A percentile compares a stretch with the other conserved stretches of the same genome.
These are phyloP conservation scores for Athalia cordata DNA, from an alignment of 2,888 invertebrate genomes.

Conservation along the genomic window DNA sequence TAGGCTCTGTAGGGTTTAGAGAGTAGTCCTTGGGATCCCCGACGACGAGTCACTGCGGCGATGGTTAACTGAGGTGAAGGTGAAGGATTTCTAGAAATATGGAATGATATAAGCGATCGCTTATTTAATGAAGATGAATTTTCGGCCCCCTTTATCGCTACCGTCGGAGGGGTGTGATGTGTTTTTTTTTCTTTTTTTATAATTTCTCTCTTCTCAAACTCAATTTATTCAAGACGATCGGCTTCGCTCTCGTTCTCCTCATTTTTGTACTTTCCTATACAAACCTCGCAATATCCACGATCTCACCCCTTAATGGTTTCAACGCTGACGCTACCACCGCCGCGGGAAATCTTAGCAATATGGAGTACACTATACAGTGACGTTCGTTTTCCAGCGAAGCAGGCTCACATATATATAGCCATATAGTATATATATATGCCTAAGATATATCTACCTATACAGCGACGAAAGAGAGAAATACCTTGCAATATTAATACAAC, in stretches of 20 bases:
- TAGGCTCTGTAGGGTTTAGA: slow-evolving; percentile 7
- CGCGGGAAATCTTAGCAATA: background rate
- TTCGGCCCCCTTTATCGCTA: background rate
- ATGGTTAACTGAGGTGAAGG: slow-evolving; percentile 15
- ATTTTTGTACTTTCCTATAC: background rate
- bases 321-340: too few species aligned
- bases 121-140: slow-evolving; percentile 23
- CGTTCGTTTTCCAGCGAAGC: background rate
- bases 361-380: background rate
- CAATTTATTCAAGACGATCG: background rate
- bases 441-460: too few species aligned
- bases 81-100: background rate
- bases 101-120: slow-evolving; percentile 12
- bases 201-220: background rate
- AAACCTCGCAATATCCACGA: too few species aligned
- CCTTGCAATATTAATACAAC: slow-evolving; percentile 17
- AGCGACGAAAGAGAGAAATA: background rate
- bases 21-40: background rate
- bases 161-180: background rate
- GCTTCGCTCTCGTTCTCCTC: background rate
- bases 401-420: too few species aligned
- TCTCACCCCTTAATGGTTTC: too few species aligned
- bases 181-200: background rate
- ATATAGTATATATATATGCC: too few species aligned
- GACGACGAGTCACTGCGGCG: background rate